phyloP scores from a whole-genome alignment of 2,797 vertebrate genomes.

The Falco rusticolus region DNA sequence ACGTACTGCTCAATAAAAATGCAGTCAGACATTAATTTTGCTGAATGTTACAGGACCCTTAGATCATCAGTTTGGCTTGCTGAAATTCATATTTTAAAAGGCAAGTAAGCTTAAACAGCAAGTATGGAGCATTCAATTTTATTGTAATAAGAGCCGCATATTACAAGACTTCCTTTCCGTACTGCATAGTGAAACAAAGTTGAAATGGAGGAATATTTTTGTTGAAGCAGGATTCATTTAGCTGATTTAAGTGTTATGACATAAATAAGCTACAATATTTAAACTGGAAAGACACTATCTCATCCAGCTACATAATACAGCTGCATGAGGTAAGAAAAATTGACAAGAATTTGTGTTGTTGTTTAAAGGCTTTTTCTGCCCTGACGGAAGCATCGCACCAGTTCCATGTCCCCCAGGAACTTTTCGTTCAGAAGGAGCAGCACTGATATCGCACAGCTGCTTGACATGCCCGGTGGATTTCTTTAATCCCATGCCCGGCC shows the following conservation, averaged over 20 bases:
- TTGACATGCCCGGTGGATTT: conserved; percentile 82
- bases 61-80: neutral
- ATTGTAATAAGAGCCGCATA: rapidly evolving
- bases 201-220: neutral
- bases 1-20: neutral
- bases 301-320: neutral
- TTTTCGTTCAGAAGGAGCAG: conserved; percentile 73
- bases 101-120: neutral
- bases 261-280: rapidly evolving
- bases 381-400: conserved; percentile 34
- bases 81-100: neutral
- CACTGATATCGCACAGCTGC: conserved; percentile 69
- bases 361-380: conserved; percentile 83
- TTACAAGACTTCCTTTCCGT: neutral
- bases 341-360: neutral
- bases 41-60: neutral
- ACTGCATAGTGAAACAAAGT: rapidly evolving
- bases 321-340: neutral
- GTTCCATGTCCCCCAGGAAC: conserved; percentile 84
- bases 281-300: neutral
- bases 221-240: neutral
- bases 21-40: neutral
- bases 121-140: neutral
- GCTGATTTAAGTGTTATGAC: rapidly evolving
- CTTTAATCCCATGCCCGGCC: conserved; percentile 81